Evolutionary conservation across 2,797 vertebrate species (phyloP).

Genomic region (Parauchenoglanis ngamensis): DNA sequence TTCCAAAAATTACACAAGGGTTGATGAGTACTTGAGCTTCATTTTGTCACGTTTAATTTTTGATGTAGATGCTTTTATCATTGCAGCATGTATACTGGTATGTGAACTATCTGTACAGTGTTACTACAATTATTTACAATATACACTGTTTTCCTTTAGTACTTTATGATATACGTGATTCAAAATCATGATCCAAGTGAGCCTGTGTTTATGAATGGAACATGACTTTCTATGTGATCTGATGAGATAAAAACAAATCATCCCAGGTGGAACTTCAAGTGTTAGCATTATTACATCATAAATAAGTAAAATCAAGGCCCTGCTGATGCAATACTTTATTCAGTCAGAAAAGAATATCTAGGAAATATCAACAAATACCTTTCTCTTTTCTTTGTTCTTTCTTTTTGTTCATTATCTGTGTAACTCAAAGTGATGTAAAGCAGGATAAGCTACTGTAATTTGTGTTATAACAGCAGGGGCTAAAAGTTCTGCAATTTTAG

Average conservation of each 20-base stretch:
- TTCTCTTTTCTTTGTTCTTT: background rate
- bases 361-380: background rate
- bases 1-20: background rate
- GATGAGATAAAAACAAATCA: background rate
- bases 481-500: background rate
- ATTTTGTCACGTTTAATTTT: background rate
- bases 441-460: constrained; percentile 7
- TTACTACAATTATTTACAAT: background rate
- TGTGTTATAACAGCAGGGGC: background rate
- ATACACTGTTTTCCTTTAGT: background rate
- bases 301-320: background rate
- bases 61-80: background rate
- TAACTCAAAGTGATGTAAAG: background rate
- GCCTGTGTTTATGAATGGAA: background rate
- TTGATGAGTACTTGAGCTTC: background rate
- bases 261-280: background rate
- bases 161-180: background rate
- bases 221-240: background rate
- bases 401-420: background rate
- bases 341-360: background rate
- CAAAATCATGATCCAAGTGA: background rate
- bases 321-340: background rate
- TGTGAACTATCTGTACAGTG: background rate
- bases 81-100: background rate
- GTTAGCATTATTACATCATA: background rate